Percentiles rank a stretch among this genome's conserved stretches.
phyloP scores from a whole-genome alignment of 2,888 invertebrate genomes.

The Harpagoxenus sublaevis region DNA sequence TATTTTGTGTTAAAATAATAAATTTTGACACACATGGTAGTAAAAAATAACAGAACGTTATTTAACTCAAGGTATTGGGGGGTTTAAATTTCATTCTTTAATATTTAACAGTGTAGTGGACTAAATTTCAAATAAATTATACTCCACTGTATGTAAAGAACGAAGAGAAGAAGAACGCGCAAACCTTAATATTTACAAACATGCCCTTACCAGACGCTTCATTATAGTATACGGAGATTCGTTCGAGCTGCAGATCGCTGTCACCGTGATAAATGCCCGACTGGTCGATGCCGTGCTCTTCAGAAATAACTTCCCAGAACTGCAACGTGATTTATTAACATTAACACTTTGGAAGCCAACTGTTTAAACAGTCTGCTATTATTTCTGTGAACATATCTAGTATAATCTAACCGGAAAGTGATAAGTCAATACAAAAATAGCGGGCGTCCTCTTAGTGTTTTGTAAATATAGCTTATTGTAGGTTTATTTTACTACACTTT shows the following conservation, averaged over 20 bases:
- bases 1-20: no score
- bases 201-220: conserved; percentile 87
- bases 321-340: conserved; percentile 82
- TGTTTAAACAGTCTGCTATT: background rate
- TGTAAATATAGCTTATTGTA: background rate
- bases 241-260: conserved; percentile 89
- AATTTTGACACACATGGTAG: no score
- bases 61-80: no score
- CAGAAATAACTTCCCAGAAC: conserved; percentile 99
- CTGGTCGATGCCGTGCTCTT: conserved; percentile 93
- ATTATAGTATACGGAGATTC: conserved; percentile 90
- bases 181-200: background rate
- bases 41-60: no score
- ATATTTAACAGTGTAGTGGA: no score
- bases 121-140: background rate
- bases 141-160: background rate
- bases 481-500: conserved; percentile 28
- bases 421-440: background rate
- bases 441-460: background rate
- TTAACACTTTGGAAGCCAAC: conserved; percentile 11
- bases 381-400: background rate
- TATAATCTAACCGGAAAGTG: background rate
- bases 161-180: background rate
- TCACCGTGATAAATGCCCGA: conserved; percentile 89
- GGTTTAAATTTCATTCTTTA: no score